Evolutionary conservation across 1,140 invertebrate species (phyloP).

Genomic region (Copidosoma floridanum): DNA sequence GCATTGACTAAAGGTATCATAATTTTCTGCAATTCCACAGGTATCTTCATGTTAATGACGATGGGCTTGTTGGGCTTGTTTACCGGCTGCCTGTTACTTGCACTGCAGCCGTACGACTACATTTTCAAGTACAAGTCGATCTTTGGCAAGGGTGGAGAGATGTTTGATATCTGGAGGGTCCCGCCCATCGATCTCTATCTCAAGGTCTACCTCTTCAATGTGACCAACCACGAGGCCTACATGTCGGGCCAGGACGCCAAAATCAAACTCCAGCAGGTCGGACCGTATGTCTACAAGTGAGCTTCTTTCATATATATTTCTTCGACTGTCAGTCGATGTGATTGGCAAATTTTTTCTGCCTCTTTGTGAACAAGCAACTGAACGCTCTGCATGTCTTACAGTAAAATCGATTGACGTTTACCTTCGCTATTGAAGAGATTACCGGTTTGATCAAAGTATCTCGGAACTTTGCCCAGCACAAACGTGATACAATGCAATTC

Average conservation of each 20-base stretch:
- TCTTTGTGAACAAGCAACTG: too few species aligned
- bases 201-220: conserved; percentile 84
- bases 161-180: conserved; percentile 81
- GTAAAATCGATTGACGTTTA: too few species aligned
- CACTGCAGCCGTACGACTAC: conserved; percentile 69
- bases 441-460: too few species aligned
- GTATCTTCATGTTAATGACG: conserved; percentile 65
- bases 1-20: conserved; percentile 31
- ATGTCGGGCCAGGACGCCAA: conserved; percentile 68
- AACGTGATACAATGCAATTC: too few species aligned
- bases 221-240: conserved; percentile 82
- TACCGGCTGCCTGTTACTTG: conserved; percentile 61
- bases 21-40: conserved; percentile 58
- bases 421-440: too few species aligned
- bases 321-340: too few species aligned
- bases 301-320: conserved; percentile 37
- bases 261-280: conserved; percentile 74
- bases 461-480: too few species aligned
- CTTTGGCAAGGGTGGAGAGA: conserved; percentile 71
- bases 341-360: too few species aligned
- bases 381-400: too few species aligned
- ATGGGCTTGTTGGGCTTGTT: conserved; percentile 65
- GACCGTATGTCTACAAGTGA: conserved; percentile 90
- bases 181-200: conserved; percentile 82
- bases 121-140: conserved; percentile 74